Conservation (phyloP, 2,888 invertebrate genomes). For the Drosophila tripunctata region DNA sequence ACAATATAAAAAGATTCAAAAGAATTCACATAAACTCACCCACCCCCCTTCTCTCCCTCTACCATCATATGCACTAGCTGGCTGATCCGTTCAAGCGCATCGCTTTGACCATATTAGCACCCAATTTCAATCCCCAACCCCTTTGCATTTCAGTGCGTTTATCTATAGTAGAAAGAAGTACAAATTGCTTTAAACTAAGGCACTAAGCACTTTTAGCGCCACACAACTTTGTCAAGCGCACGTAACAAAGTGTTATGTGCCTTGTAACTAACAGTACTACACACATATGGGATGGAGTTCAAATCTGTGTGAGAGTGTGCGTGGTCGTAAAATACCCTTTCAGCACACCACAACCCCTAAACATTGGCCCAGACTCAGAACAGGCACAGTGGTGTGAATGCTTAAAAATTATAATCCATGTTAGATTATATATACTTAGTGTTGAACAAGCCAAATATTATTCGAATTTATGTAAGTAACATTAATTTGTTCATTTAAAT, state of each 20-base stretch:
- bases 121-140: constrained; percentile 54
- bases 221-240: constrained; percentile 79
- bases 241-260: constrained; percentile 80
- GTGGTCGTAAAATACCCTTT: constrained; percentile 60
- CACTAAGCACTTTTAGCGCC: constrained; percentile 71
- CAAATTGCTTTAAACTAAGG: constrained; percentile 78
- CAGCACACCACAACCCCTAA: constrained; percentile 29
- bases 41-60: constrained; percentile 2
- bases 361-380: constrained; percentile 11
- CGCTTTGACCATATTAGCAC: constrained; percentile 77
- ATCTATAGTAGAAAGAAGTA: constrained; percentile 55
- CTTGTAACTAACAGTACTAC: constrained; percentile 57
- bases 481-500: too few species aligned
- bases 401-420: not conserved
- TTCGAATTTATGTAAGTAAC: too few species aligned
- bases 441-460: not conserved
- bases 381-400: constrained; percentile 33
- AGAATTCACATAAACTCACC: constrained; percentile 27
- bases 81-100: constrained; percentile 51
- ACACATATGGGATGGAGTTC: constrained; percentile 26
- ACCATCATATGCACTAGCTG: constrained; percentile 6
- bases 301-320: not conserved
- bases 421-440: too few species aligned
- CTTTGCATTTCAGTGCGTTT: constrained; percentile 36
- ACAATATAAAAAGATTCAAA: constrained; percentile 23